A percentile compares a stretch with the other conserved stretches of the same genome.
Conservation (phyloP, 2,113 vertebrate species). For the Baryphthengus martii region DNA sequence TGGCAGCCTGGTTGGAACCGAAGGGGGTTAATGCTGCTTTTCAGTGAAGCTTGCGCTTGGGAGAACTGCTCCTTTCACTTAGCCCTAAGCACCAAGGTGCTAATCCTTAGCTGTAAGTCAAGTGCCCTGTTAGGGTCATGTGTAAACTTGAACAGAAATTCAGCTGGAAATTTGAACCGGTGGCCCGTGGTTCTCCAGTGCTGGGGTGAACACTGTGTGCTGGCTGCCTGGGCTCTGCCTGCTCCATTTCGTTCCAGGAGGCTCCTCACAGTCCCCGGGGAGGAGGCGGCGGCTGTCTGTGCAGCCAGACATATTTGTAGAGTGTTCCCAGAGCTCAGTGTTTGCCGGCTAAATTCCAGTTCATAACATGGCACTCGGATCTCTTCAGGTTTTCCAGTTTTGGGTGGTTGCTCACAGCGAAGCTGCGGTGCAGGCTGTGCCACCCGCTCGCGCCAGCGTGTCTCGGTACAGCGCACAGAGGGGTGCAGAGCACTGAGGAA, state of each 20-base stretch:
- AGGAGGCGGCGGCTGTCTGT: background rate
- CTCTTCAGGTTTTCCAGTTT: background rate
- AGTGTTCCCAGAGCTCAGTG: background rate
- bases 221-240: background rate
- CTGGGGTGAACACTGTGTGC: too few species aligned
- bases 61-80: background rate
- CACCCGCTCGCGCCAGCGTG: accelerated
- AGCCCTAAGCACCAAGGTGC: background rate
- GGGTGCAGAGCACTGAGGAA: accelerated
- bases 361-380: background rate
- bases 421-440: background rate
- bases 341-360: background rate
- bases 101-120: background rate
- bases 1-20: background rate
- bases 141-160: background rate
- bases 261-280: background rate
- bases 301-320: background rate
- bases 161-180: background rate
- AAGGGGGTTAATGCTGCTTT: background rate
- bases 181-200: accelerated
- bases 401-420: background rate
- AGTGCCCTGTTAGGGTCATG: background rate
- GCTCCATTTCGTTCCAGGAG: background rate
- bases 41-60: background rate
- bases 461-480: background rate